A percentile compares a stretch with the other conserved stretches of the same genome.
These are phyloP conservation scores for Chloroclysta siterata DNA, from an alignment of 2,888 invertebrate species.

Conservation along the genomic window DNA sequence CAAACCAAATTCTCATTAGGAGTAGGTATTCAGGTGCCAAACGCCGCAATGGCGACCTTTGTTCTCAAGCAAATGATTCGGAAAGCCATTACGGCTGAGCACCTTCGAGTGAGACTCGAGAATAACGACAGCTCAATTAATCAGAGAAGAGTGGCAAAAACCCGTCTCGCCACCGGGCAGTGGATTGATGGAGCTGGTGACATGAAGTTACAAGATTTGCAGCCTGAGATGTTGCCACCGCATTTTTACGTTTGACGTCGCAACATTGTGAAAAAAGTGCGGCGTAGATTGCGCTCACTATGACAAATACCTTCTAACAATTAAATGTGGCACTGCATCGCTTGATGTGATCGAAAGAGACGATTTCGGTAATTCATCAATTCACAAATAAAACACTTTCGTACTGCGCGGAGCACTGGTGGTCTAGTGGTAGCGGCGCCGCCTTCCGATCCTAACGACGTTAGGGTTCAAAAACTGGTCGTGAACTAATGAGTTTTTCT, in stretches of 20 bases:
- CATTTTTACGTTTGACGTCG: not conserved
- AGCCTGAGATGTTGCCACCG: not conserved
- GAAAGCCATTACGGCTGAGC: slow-evolving; percentile 34
- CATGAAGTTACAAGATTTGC: slow-evolving; percentile 1
- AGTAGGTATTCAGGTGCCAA: slow-evolving; percentile 30
- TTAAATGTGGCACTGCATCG: too few species aligned
- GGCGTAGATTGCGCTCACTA: too few species aligned
- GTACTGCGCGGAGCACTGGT: too few species aligned
- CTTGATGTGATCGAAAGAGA: too few species aligned
- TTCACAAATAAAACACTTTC: too few species aligned
- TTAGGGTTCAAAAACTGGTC: too few species aligned
- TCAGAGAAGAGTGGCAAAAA: slow-evolving; percentile 25
- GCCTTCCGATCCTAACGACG: too few species aligned
- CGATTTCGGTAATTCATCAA: too few species aligned
- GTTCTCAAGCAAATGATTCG: slow-evolving; percentile 36
- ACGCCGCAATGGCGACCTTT: slow-evolving; percentile 21
- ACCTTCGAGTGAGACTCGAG: slow-evolving; percentile 24
- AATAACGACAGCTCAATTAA: slow-evolving; percentile 33
- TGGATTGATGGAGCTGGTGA: slow-evolving; percentile 17
- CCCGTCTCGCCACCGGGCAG: slow-evolving; percentile 17
- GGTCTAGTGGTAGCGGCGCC: too few species aligned
- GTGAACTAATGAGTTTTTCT: too few species aligned
- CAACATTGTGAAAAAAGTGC: not conserved
- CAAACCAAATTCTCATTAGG: slow-evolving; percentile 28
- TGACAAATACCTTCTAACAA: too few species aligned